Percentiles rank a stretch among this genome's conserved stretches.
These are phyloP conservation scores for Ceratina calcarata DNA, from an alignment of 1,140 invertebrate genomes.

Conservation along the genomic window DNA sequence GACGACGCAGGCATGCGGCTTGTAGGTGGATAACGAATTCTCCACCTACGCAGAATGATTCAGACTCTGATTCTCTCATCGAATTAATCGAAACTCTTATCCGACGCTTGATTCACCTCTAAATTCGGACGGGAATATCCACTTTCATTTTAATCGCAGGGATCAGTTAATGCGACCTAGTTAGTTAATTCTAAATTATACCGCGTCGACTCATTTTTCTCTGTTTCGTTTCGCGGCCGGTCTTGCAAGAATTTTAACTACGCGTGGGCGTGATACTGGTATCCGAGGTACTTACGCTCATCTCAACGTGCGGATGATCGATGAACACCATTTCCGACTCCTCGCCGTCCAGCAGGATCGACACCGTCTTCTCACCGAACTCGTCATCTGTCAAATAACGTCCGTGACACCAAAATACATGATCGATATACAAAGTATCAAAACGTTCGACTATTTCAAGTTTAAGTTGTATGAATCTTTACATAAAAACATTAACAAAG, in stretches of 20 bases:
- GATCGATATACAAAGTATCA: too few species aligned
- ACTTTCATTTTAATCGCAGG: not conserved
- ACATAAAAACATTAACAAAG: too few species aligned
- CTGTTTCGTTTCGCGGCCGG: not conserved
- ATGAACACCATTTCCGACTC: slow-evolving; percentile 96
- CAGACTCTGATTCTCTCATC: not conserved
- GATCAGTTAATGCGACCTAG: too few species aligned
- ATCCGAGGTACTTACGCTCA: slow-evolving; percentile 86
- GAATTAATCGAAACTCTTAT: not conserved
- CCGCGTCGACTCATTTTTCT: too few species aligned
- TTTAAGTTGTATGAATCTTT: too few species aligned
- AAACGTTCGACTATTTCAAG: too few species aligned
- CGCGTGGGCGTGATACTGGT: not conserved
- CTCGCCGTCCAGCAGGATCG: slow-evolving; percentile 92
- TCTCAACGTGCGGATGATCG: slow-evolving; percentile 91
- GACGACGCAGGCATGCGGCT: slow-evolving; percentile 93
- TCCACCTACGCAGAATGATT: slow-evolving; percentile 83
- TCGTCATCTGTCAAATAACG: slow-evolving; percentile 88
- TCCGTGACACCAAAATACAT: not conserved
- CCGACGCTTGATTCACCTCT: not conserved
- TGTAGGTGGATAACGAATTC: slow-evolving; percentile 91
- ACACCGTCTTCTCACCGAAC: slow-evolving; percentile 94
- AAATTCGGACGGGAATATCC: not conserved
- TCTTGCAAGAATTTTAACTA: not conserved
- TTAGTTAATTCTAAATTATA: too few species aligned